Percentiles rank a stretch among this genome's conserved stretches.
These are phyloP conservation scores for Pantherophis guttatus DNA, from an alignment of 2,113 vertebrate genomes.

Conservation along the genomic window DNA sequence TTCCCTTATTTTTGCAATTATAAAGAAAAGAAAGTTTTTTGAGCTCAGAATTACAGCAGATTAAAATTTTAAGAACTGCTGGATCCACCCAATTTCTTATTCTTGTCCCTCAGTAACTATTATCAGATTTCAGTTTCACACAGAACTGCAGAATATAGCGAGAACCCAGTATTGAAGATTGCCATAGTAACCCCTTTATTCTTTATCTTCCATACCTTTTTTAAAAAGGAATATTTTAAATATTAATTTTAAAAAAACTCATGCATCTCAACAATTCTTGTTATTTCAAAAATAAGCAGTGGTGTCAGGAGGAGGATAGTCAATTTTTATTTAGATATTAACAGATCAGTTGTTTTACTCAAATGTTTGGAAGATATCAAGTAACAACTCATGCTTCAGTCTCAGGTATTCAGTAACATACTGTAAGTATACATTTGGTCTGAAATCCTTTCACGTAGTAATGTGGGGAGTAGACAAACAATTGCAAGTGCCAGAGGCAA, in stretches of 20 bases:
- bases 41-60: background rate
- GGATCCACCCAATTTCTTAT: background rate
- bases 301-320: background rate
- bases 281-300: background rate
- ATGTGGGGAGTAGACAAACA: background rate
- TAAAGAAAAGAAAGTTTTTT: background rate
- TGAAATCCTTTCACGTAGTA: background rate
- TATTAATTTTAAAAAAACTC: background rate
- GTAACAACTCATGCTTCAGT: background rate
- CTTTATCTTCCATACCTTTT: background rate
- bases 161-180: background rate
- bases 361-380: background rate
- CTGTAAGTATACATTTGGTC: background rate
- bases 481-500: background rate
- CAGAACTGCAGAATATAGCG: background rate
- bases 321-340: background rate
- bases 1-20: background rate
- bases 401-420: background rate
- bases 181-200: background rate
- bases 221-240: background rate
- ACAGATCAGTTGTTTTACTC: background rate
- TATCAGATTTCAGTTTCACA: background rate
- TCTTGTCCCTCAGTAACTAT: background rate
- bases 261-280: background rate
- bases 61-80: background rate